These are phyloP conservation scores for Chamaea fasciata DNA, from an alignment of 2,113 vertebrate genomes.

Conservation along the genomic window DNA sequence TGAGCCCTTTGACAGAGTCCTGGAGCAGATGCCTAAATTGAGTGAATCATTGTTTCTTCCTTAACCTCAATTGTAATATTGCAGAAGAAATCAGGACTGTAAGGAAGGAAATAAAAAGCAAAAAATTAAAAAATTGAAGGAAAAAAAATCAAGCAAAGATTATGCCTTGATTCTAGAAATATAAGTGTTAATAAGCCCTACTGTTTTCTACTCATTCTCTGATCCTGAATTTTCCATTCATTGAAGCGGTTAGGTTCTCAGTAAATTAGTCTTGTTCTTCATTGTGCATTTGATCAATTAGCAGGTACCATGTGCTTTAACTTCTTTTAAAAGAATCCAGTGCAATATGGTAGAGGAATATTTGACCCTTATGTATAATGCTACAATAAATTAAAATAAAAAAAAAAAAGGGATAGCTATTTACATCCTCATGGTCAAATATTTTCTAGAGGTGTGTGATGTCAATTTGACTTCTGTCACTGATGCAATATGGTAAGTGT, in stretches of 20 bases:
- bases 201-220: background rate
- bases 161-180: background rate
- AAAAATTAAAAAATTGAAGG: rapidly evolving
- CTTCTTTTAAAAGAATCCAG: background rate
- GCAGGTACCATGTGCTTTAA: background rate
- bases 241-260: background rate
- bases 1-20: background rate
- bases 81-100: background rate
- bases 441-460: background rate
- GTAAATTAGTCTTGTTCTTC: background rate
- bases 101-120: background rate
- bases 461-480: background rate
- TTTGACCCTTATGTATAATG: background rate
- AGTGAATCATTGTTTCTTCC: background rate
- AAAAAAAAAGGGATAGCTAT: background rate
- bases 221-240: background rate
- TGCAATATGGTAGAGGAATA: background rate
- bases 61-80: background rate
- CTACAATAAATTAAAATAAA: background rate
- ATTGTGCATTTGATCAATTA: background rate
- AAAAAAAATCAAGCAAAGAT: background rate
- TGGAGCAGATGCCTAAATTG: background rate
- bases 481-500: background rate
- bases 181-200: background rate
- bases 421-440: background rate